Evolutionary conservation across 1,140 invertebrate genomes (phyloP).

Genomic region (Chymomyza costata): DNA sequence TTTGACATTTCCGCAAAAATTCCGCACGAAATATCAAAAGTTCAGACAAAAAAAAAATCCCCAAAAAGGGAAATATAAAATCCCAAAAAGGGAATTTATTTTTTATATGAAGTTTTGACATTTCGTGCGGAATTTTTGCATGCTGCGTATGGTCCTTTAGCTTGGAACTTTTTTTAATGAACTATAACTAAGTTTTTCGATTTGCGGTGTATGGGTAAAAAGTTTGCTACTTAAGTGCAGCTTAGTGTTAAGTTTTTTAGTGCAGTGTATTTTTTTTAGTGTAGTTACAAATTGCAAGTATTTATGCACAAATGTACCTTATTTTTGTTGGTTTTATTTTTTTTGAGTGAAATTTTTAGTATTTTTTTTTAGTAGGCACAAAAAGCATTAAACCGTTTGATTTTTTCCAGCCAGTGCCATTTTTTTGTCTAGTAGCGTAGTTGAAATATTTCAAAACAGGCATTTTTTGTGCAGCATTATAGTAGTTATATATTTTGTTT

Average conservation of each 20-base stretch:
- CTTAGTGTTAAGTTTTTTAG: conserved; percentile 22
- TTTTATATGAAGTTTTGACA: too few species aligned
- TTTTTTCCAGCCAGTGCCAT: conserved; percentile 71
- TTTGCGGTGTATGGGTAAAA: conserved; percentile 36
- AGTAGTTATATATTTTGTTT: too few species aligned
- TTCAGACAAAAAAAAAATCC: too few species aligned
- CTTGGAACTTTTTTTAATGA: too few species aligned
- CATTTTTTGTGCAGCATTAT: conserved; percentile 23
- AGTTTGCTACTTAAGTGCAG: conserved; percentile 41
- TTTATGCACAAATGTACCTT: conserved; percentile 72
- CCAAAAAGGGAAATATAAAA: too few species aligned
- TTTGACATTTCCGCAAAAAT: too few species aligned
- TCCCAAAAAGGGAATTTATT: too few species aligned
- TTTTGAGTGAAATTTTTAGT: too few species aligned
- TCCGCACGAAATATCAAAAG: too few species aligned
- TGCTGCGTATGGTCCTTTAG: too few species aligned
- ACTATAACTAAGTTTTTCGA: conserved; percentile 9
- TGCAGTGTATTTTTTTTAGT: conserved; percentile 22
- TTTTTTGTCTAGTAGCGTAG: conserved; percentile 40
- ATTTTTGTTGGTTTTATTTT: conserved; percentile 32
- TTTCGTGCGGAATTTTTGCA: too few species aligned
- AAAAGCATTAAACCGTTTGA: conserved; percentile 41
- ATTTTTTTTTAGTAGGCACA: conserved; percentile 8
- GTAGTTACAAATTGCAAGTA: conserved; percentile 47
- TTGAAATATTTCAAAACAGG: conserved; percentile 17